Conservation (phyloP, 1,140 invertebrate genomes). For the Euglossa dilemma region DNA sequence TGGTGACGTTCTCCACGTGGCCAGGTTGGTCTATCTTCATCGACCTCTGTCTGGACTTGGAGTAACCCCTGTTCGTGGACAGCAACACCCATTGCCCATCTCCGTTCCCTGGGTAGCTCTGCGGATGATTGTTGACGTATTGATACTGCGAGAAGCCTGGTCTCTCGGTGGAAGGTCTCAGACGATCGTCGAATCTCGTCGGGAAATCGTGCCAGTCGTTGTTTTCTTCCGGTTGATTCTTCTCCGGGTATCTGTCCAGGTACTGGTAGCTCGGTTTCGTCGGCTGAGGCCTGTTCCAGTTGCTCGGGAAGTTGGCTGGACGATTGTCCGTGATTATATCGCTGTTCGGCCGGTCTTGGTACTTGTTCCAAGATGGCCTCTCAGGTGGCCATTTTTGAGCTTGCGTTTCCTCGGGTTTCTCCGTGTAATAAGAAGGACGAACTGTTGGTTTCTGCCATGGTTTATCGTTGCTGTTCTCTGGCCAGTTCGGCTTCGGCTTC, state of each 20-base stretch:
- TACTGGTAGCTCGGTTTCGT: conserved; percentile 67
- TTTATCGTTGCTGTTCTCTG: conserved; percentile 71
- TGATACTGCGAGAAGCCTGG: conserved; percentile 79
- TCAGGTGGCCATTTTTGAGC: conserved; percentile 81
- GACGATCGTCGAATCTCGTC: conserved; percentile 66
- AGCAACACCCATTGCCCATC: conserved; percentile 90
- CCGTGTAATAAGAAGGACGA: conserved; percentile 63
- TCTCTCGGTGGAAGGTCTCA: conserved; percentile 66
- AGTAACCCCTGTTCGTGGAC: conserved; percentile 89
- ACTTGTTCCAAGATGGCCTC: conserved; percentile 76
- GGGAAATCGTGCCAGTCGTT: conserved; percentile 75
- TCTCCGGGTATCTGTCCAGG: conserved; percentile 73
- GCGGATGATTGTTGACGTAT: conserved; percentile 77
- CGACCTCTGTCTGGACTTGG: conserved; percentile 79
- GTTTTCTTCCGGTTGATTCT: conserved; percentile 63
- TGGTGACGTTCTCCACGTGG: conserved; percentile 74
- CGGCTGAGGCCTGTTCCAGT: conserved; percentile 72
- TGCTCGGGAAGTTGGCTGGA: conserved; percentile 86
- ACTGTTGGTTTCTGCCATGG: conserved; percentile 71
- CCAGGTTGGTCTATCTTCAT: conserved; percentile 80
- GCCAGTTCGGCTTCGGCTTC: conserved; percentile 74
- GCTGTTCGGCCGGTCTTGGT: conserved; percentile 62
- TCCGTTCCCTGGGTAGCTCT: conserved; percentile 84
- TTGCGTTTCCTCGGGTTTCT: conserved; percentile 71
- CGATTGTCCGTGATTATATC: conserved; percentile 87